Evolutionary conservation across 1,140 invertebrate species (phyloP).

Genomic region (Nephila pilipes): DNA sequence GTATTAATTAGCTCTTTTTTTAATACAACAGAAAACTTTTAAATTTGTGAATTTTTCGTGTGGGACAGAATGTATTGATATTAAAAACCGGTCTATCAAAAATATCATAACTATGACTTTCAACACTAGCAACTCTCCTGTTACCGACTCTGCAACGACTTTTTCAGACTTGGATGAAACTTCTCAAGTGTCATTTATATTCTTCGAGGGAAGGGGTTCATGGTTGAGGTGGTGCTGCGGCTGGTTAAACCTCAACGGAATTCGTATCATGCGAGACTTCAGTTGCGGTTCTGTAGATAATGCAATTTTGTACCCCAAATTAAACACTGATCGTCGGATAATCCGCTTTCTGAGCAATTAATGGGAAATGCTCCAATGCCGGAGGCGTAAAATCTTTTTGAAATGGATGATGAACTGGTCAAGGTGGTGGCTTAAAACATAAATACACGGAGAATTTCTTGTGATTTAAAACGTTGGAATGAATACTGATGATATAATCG

Average conservation of each 20-base stretch:
- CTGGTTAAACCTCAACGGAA: conserved; percentile 67
- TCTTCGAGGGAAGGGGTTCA: conserved; percentile 38
- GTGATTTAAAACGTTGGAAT: not conserved
- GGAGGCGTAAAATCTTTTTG: not conserved
- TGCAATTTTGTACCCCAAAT: conserved; percentile 22
- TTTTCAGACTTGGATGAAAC: not conserved
- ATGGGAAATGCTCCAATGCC: not conserved
- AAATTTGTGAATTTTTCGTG: not conserved
- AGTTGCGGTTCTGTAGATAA: conserved; percentile 22
- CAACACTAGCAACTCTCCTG: not conserved
- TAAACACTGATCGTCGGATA: conserved; percentile 14
- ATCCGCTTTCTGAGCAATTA: conserved; percentile 16
- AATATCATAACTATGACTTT: not conserved
- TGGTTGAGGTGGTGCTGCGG: conserved; percentile 56
- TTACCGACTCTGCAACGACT: not conserved
- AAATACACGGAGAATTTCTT: not conserved
- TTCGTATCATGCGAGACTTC: conserved; percentile 50
- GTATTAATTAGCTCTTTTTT: too few species aligned
- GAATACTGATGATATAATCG: not conserved
- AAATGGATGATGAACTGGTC: not conserved
- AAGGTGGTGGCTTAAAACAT: not conserved
- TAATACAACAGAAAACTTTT: too few species aligned
- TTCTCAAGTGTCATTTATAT: conserved; percentile 12
- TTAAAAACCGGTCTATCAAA: not conserved
- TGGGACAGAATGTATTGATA: not conserved